Evolutionary conservation across 2,888 invertebrate species (phyloP), one percentile per base, ranked within the genome.

Genomic region (Liposcelis brunnea): DNA sequence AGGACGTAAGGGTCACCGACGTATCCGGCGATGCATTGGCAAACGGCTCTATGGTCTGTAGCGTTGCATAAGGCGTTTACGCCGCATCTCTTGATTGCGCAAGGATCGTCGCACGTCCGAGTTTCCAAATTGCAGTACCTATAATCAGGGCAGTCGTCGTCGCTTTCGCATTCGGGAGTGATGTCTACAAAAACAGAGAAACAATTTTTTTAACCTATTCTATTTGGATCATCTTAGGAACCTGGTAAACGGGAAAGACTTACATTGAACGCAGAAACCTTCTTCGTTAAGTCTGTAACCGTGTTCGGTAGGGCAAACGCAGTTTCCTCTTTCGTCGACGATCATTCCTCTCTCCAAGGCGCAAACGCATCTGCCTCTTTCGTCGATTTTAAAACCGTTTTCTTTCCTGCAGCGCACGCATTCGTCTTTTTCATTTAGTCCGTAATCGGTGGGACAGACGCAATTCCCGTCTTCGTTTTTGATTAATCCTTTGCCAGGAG

Each of bases 311-410:
- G 81, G 80, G 51, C 81, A 81, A 1, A 79, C 74, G 58, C 90
- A 90, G 54, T 74, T 73, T 26, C 77, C 79, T 34, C 79, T 72
- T 48, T 82, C 81, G 49, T 83, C 83, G 21, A 80, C 74, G 12
- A 79, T 75, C 62, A 80, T 74, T 21, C 87, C 87, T 47, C 78
- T 75, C 51, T 80, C 79, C 5, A 80, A 62, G 45, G 82, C 85
- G 57, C 89, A 90, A 1, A 82, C 77, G 57, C 89, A 90, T 37
- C 79, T 78, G 1, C 85, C 86, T 34, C 76, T 72, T 45, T 77
- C 74, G 54, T 84, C 82, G 18, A 86, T 68, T 49, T 77, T 74
- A 57, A 77, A 77, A 2, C 87, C 89, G 51, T 77, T 73, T 49
- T 77, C 75, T 19, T 69, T 65, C 11, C 68, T 67, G 56, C 90